Percentiles rank a stretch among this genome's conserved stretches.
Evolutionary conservation across 2,888 invertebrate genomes (phyloP).

Genomic region (Aplocera efformata): DNA sequence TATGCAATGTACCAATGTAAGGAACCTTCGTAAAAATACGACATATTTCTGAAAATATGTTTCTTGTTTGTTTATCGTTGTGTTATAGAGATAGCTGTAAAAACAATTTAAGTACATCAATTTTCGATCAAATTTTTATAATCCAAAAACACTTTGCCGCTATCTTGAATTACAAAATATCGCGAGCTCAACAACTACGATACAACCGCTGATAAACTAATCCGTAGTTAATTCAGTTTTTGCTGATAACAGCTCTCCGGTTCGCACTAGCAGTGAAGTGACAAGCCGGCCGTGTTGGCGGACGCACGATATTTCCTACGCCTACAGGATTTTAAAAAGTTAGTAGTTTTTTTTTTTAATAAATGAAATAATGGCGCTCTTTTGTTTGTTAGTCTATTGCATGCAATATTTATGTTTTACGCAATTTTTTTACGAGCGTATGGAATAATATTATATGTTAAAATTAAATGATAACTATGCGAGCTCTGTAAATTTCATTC

Average conservation of each 20-base stretch:
- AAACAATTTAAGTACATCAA: not conserved
- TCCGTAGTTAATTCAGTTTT: constrained; percentile 48
- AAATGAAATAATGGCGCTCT: constrained; percentile 8
- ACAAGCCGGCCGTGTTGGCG: constrained; percentile 30
- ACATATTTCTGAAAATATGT: too few relatives aligned
- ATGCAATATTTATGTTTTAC: too few relatives aligned
- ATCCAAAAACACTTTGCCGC: constrained; percentile 34
- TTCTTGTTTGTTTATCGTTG: too few relatives aligned
- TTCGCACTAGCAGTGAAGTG: constrained; percentile 48
- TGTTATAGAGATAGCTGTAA: too few relatives aligned
- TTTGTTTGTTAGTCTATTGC: not conserved
- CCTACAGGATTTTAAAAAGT: constrained; percentile 27
- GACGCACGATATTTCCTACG: constrained; percentile 30
- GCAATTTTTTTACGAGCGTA: too few relatives aligned
- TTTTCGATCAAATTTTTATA: constrained; percentile 40
- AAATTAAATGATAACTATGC: too few relatives aligned
- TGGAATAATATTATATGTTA: too few relatives aligned
- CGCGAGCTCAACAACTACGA: constrained; percentile 50
- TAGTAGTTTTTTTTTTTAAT: constrained; percentile 24
- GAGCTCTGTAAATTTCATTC: constrained; percentile 2
- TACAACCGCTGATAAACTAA: constrained; percentile 66
- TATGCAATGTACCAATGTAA: too few relatives aligned
- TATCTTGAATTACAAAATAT: constrained; percentile 49
- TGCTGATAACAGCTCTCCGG: constrained; percentile 21
- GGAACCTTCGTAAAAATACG: too few relatives aligned